Evolutionary conservation across 2,797 vertebrate genomes (phyloP), one percentile per base, ranked within the genome.

Genomic region (Eutrigla gurnardus): DNA sequence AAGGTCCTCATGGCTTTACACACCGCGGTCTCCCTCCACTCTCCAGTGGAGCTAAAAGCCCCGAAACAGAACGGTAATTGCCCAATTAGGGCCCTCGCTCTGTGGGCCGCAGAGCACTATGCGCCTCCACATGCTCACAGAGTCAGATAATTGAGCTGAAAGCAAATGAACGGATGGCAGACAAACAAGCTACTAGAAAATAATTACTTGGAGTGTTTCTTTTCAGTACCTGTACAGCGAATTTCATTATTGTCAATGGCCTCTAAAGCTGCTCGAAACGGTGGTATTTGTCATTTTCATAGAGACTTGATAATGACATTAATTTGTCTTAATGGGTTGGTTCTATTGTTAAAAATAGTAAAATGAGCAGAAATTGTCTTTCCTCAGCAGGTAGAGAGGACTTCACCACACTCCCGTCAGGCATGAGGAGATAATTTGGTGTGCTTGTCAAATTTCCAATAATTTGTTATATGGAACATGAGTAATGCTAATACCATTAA

Each of bases 301-400:
- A 98, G 97, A 98, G 98, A 99, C 98, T 98, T 99, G 97, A 99
- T 99, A 99, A 99, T 99, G 97, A 99, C 98, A 97, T 99, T 99
- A 99, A 99, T 99, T 99, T 98, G 97, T 99, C 98, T 99, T 99
- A 99, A 99, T 99, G 98, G 98, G 94, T 96, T 88, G 95, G 96
- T 96, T 97, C 97, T 99, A 99, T 99, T 99, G 98, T 99, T 99
- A 99, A 99, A 99, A 99, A 99, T 98, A 99, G 97, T 98, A 96
- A 98, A 99, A 99, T 98, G 98, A 99, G 97, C 96, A 96, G 94
- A 99, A 99, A 99, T 99, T 97, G 97, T 98, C 97, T 97, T 98
- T 97, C 96, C 97, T 96, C 96, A 95, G 96, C 96, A 96, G 96
- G 96, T 96, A 96, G 95, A 97, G 97, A 97, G 97, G 97, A 96